Evolutionary conservation across 2,113 vertebrate genomes (phyloP).

Genomic region (Uropsilus gracilis): DNA sequence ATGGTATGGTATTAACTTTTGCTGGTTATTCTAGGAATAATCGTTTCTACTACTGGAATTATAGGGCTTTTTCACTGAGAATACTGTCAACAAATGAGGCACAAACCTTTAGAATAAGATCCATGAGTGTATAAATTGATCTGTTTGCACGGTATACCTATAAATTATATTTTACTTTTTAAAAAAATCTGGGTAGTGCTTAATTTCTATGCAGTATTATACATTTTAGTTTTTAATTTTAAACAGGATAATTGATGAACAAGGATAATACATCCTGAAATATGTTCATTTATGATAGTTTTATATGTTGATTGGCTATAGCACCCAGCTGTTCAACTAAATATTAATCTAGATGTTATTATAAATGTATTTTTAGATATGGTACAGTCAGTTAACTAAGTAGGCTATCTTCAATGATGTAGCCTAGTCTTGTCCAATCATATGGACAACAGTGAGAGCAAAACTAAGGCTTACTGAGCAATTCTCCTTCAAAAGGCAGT

Average conservation of each 20-base stretch:
- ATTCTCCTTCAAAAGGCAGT: neutral
- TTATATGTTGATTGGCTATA: neutral
- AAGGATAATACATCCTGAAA: neutral
- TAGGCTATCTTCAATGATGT: neutral
- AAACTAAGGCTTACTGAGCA: neutral
- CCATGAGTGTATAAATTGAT: neutral
- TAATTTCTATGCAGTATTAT: neutral
- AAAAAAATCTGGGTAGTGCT: neutral
- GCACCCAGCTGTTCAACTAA: neutral
- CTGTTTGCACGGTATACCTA: neutral
- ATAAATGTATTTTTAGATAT: neutral
- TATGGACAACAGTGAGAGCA: neutral
- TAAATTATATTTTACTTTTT: neutral
- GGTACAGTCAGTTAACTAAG: neutral
- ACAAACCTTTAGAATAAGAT: neutral
- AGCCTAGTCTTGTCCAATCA: neutral
- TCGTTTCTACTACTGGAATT: neutral
- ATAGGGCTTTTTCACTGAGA: neutral
- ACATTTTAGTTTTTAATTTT: neutral
- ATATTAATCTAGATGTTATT: neutral
- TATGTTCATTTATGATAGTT: neutral
- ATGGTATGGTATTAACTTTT: neutral
- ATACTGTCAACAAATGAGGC: neutral
- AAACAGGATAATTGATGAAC: neutral
- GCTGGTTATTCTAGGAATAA: neutral